Evolutionary conservation across 92 coral and sea anemone species (phyloP).

Genomic region (Phenganax marumi): DNA sequence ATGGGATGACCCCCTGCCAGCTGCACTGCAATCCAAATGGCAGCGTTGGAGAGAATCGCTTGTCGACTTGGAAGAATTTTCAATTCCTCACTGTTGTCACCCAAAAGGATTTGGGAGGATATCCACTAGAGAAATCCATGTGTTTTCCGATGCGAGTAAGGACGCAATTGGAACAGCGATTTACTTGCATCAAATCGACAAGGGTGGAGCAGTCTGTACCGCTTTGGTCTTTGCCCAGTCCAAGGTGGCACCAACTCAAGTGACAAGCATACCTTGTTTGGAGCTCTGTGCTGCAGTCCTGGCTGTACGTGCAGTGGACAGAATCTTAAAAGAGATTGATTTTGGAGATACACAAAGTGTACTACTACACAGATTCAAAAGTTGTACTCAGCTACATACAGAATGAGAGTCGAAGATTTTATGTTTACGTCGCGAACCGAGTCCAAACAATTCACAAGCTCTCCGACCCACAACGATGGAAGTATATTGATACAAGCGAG

Average conservation of each 20-base stretch:
- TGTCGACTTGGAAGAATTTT: constrained; percentile 44
- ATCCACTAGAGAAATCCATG: constrained; percentile 43
- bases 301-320: constrained; percentile 35
- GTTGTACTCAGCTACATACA: constrained; percentile 60
- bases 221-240: constrained; percentile 50
- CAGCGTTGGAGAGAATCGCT: constrained; percentile 48
- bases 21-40: constrained; percentile 45
- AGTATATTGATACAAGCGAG: constrained; percentile 38
- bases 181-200: constrained; percentile 37
- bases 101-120: constrained; percentile 29
- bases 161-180: constrained; percentile 54
- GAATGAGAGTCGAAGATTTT: constrained; percentile 56
- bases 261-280: constrained; percentile 58
- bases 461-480: constrained; percentile 44
- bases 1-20: too few relatives aligned
- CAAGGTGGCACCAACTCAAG: constrained; percentile 52
- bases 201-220: constrained; percentile 11
- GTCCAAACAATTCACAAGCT: constrained; percentile 49
- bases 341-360: constrained; percentile 10
- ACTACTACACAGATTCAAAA: constrained; percentile 58
- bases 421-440: constrained; percentile 59
- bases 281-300: constrained; percentile 53
- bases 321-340: constrained; percentile 36
- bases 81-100: constrained; percentile 46
- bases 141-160: constrained; percentile 58